Evolutionary conservation across 2,888 invertebrate genomes (phyloP).

Genomic region (Erebia aethiops): DNA sequence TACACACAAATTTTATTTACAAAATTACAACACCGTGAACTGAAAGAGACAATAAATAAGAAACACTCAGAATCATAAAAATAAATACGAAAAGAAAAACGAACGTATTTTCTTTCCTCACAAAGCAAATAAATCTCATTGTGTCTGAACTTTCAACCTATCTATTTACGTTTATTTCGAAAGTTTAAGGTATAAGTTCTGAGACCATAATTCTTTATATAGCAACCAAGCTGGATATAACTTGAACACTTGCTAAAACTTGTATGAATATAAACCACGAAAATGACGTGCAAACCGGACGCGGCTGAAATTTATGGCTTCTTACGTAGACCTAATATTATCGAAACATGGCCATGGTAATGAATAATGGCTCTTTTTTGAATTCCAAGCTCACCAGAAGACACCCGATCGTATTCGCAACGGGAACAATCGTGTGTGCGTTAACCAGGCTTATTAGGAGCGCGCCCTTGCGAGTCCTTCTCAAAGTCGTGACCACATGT

Average conservation of each 20-base stretch:
- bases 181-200: neutral
- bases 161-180: slow-evolving; percentile 1
- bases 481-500: slow-evolving; percentile 75
- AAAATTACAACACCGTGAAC: neutral
- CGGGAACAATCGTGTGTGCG: slow-evolving; percentile 21
- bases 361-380: neutral
- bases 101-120: neutral
- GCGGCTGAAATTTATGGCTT: neutral
- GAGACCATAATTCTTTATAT: neutral
- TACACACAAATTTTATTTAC: neutral
- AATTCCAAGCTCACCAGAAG: neutral
- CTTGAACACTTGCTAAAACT: neutral
- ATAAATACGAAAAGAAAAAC: neutral
- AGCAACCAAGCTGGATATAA: neutral
- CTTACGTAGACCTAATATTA: neutral
- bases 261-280: neutral
- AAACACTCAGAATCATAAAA: neutral
- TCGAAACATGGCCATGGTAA: neutral
- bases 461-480: slow-evolving; percentile 72
- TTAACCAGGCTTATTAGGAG: slow-evolving; percentile 28
- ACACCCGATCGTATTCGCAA: neutral
- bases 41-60: neutral
- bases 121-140: slow-evolving; percentile 6
- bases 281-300: neutral
- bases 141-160: neutral